A percentile compares a stretch with the other conserved stretches of the same genome.
phyloP scores from a whole-genome alignment of 2,797 vertebrate genomes.

The Petrocephalus schoutedeni region DNA sequence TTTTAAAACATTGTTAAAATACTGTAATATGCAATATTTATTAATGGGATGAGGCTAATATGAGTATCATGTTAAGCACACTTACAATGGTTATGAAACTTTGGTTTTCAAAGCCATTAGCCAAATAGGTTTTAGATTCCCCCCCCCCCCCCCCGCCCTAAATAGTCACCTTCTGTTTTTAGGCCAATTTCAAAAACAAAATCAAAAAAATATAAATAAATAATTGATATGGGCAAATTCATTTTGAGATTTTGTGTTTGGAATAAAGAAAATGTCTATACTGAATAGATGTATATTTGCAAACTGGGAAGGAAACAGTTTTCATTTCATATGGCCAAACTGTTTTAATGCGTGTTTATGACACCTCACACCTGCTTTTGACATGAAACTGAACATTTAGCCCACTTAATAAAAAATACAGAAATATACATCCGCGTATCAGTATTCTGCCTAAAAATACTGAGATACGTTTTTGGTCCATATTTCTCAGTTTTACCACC shows the following conservation, averaged over 20 bases:
- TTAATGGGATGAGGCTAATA: neutral
- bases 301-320: neutral
- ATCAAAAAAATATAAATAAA: too few relatives aligned
- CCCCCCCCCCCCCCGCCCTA: neutral
- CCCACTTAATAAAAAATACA: neutral
- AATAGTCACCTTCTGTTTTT: neutral
- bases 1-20: neutral
- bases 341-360: neutral
- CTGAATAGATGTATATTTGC: neutral
- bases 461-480: neutral
- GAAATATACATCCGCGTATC: neutral
- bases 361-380: neutral
- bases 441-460: neutral
- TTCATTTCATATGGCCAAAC: neutral
- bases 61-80: neutral
- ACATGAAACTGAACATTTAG: neutral
- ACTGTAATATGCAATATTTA: neutral
- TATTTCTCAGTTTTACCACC: neutral
- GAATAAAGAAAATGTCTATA: neutral
- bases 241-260: neutral
- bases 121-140: neutral
- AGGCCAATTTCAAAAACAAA: neutral
- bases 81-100: neutral
- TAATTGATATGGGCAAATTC: neutral
- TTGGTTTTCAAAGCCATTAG: neutral